Evolutionary conservation across 1,140 invertebrate species (phyloP), one percentile per base, ranked within the genome.

Genomic region (Bombus difficillimus): DNA sequence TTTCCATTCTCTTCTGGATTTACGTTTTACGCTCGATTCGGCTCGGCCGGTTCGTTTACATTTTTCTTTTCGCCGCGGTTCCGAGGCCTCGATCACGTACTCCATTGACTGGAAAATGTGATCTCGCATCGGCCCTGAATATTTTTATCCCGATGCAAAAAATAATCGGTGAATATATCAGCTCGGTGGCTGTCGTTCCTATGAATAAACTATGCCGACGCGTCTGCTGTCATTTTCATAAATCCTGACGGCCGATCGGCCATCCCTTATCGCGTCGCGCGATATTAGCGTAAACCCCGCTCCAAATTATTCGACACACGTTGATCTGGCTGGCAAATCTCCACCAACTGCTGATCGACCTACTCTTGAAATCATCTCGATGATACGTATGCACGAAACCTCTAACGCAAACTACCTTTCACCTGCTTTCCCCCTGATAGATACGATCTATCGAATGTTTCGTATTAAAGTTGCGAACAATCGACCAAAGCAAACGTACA

Each of bases 81-180:
- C 71, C 53, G 66, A 83, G 72, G 80, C 85, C 57, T 74, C 62
- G 37, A 87, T 87, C 86, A 79, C 86, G 82, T 87, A 87, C 86
- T 73, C 69, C 82, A 79, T 79, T 77, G 86, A 85, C 86, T 87
- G 82, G 81, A 79, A 77, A 88, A 78, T 83, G 25, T 80, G 68
- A 86, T 84, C 80, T 59, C 79, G 74, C 79, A 53, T 83, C 85
- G 81, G 62, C 85, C 81, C 68, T 76, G 86, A 79, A 83, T 84
- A 87, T 84, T 87, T 87, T 87, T 87, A 86, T 72, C 81, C 47
- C 32, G 74, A 15, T 57, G 81, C 81, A 83, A 86, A 83, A 83
- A 86, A 83, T 83, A 86, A 86, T 86, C 72, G 71, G 28, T 53
- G 73, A 83, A 86, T 83, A 83, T 83, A 86, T 77, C 85, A n/a